These are phyloP conservation scores for Drosophila mayaguana DNA, from an alignment of 2,888 invertebrate species.

Conservation along the genomic window DNA sequence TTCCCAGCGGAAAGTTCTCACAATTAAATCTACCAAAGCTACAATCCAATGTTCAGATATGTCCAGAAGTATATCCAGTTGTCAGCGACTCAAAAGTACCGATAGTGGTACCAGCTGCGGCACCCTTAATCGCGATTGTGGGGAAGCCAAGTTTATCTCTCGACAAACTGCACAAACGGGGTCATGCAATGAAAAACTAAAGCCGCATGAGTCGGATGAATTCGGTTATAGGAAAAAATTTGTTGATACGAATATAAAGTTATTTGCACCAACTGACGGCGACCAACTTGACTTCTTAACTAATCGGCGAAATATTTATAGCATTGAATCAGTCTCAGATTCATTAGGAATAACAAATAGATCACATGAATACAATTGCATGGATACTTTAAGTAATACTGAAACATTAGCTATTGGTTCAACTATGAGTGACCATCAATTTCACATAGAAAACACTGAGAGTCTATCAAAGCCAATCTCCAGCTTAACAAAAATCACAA, in stretches of 20 bases:
- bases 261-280: conserved; percentile 14
- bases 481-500: conserved; percentile 16
- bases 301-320: conserved; percentile 75
- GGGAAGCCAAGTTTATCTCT: conserved; percentile 64
- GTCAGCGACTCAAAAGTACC: conserved; percentile 73
- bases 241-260: conserved; percentile 65
- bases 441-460: conserved; percentile 61
- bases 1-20: conserved; percentile 75
- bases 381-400: conserved; percentile 82
- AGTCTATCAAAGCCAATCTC: conserved; percentile 16
- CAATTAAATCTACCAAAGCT: conserved; percentile 76
- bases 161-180: conserved; percentile 81
- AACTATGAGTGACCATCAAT: conserved; percentile 72
- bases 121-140: conserved; percentile 69
- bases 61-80: conserved; percentile 80
- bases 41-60: conserved; percentile 82
- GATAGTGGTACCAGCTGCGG: conserved; percentile 77
- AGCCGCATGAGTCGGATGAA: conserved; percentile 46
- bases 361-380: conserved; percentile 79
- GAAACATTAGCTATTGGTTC: conserved; percentile 82
- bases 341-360: conserved; percentile 69
- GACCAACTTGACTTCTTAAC: conserved; percentile 50
- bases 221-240: conserved; percentile 79
- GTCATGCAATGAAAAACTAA: conserved; percentile 83
- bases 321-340: conserved; percentile 76